Evolutionary conservation across 2,888 invertebrate genomes (phyloP).

Genomic region (Latheticus oryzae): DNA sequence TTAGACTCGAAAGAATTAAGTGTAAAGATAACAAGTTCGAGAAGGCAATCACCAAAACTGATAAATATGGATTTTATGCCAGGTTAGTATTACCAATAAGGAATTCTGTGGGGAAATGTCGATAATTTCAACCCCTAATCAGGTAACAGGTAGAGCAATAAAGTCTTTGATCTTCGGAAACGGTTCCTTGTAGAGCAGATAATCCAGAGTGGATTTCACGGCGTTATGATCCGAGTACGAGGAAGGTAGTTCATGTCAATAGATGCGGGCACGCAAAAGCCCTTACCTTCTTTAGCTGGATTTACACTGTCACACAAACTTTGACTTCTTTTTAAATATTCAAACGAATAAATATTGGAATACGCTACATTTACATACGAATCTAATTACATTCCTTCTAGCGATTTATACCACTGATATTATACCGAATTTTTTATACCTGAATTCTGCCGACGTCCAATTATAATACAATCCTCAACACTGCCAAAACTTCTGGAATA

Average conservation of each 20-base stretch:
- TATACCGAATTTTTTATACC: too few species aligned
- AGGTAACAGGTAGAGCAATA: conserved; percentile 55
- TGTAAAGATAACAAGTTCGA: conserved; percentile 27
- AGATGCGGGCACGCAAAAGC: conserved; percentile 51
- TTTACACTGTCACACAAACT: conserved; percentile 50
- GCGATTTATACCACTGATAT: conserved; percentile 1
- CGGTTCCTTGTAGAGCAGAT: conserved; percentile 54
- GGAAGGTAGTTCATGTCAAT: conserved; percentile 50
- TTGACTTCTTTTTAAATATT: conserved; percentile 43
- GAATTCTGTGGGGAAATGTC: conserved; percentile 50
- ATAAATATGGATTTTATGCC: conserved; percentile 37
- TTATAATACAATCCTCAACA: too few species aligned
- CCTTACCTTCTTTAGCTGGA: conserved; percentile 48
- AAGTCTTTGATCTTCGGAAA: conserved; percentile 57
- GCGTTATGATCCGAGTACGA: conserved; percentile 52
- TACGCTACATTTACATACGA: conserved; percentile 5
- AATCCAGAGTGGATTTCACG: conserved; percentile 56
- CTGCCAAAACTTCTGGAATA: too few species aligned
- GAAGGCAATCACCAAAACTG: conserved; percentile 30
- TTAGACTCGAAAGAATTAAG: conserved; percentile 31
- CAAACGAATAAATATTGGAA: conserved; percentile 45
- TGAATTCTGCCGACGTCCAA: too few species aligned
- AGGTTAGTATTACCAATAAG: conserved; percentile 41
- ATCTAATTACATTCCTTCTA: conserved; percentile 23
- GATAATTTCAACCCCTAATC: conserved; percentile 54